Base-by-base conservation (phyloP, 2,797 vertebrate genomes). In the Coregonus suidteri region DNA sequence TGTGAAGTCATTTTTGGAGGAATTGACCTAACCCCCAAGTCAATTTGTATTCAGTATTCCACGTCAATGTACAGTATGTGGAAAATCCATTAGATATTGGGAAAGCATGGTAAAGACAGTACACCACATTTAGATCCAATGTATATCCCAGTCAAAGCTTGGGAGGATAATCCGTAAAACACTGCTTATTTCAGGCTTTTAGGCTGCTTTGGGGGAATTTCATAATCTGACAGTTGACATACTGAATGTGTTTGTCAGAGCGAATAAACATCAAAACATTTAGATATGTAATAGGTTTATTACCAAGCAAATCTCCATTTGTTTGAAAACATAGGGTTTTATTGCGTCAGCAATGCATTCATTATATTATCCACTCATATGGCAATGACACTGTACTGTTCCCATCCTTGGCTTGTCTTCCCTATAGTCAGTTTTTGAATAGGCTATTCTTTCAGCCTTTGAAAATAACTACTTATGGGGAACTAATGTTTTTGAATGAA, bases 101-200 rank as follows among this genome's bases (percentile, higher is more conserved):
- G n/a, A 16, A 59, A 59, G n/a, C 54, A 59, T 59, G 54, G 54
- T 59, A 7, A 59, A 16, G 18, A 59, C 54, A 59, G 54, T 59
- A 59, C 15, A 16, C 15, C 15, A 6, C 31, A 67, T 31, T 31
- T 35, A 31, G 65, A 67, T 35, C 4, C 4, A 1, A 59, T 3
- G 59, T 11, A 25, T 13, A 6, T 59, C 6, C 9, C 11, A 20
- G 59, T 64, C 20, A 64, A 64, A 25, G 7, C 59, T 31, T 66
- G 6, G 25, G 64, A 31, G 35, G 31, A 14, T 70, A 59, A 65
- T 77, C 69, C 14, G 1, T 66, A 31, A 71, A 71, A 52, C 25
- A 51, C 54, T 64, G 52, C 15, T 64, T 65, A 77, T 53, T 51
- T 62, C 31, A 77, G 54, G 53, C 13, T 77, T 64, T 64, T 25